Conservation (phyloP, 2,113 vertebrate species). For the Nycticebus coucang region DNA sequence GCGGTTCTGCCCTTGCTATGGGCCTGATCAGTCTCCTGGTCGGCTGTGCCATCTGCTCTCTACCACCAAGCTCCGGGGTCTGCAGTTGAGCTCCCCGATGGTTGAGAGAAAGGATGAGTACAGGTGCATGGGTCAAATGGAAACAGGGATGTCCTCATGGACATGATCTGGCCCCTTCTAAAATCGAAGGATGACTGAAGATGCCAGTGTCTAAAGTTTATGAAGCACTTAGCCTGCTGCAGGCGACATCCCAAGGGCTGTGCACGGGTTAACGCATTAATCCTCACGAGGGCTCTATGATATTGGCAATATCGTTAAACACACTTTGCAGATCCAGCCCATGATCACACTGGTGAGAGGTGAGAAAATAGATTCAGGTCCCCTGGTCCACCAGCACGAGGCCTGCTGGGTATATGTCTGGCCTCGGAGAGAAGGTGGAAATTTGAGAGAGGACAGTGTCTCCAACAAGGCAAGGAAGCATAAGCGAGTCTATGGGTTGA, state of each 20-base stretch:
- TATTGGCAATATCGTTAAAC: not conserved
- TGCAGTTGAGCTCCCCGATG: fast-evolving
- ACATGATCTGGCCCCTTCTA: not conserved
- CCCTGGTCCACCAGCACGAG: not conserved
- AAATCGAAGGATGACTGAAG: not conserved
- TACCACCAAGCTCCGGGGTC: not conserved
- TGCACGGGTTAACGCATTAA: not conserved
- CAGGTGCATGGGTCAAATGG: not conserved
- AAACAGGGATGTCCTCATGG: not conserved
- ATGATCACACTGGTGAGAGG: too few species aligned
- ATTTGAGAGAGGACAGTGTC: not conserved
- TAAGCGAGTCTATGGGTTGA: not conserved
- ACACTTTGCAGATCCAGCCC: not conserved
- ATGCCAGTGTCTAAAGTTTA: not conserved
- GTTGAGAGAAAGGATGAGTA: not conserved
- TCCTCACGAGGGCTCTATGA: not conserved
- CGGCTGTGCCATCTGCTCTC: not conserved
- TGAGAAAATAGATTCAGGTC: not conserved
- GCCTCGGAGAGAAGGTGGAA: not conserved
- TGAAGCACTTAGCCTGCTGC: not conserved
- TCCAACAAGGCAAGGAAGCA: not conserved
- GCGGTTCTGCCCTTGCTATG: fast-evolving
- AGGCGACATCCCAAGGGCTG: not conserved
- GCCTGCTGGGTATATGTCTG: too few species aligned
- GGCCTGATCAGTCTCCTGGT: too few species aligned